Base-by-base conservation (phyloP, 2,113 vertebrate genomes). In the Rhagologus leucostigma region DNA sequence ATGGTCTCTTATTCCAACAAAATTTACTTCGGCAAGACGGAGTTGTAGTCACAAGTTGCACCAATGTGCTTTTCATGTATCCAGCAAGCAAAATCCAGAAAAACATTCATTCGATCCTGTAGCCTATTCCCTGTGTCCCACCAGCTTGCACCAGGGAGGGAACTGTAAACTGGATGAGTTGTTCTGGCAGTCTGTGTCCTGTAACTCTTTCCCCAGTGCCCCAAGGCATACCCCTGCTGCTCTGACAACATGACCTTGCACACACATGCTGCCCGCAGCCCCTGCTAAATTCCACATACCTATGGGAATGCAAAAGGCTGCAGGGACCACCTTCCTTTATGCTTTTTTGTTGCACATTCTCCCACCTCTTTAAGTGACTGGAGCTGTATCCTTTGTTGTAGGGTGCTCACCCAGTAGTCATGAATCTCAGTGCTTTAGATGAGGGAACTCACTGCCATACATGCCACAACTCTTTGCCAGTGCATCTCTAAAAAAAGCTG, bases 11-110 rank as follows among this genome's bases (percentile, higher is more conserved):
- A 35, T 52, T 64, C 59, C n/a, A 42, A 41, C 3, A 84, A 53
- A 74, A 92, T 73, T 64, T 65, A 7, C 30, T 90, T 84, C 78
- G 75, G 23, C 39, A 52, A 67, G 63, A 84, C 39, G 59, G 49
- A 83, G 30, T 63, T 84, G 10, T 57, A 75, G 33, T 42, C 60
- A 78, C 35, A 21, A 84, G n/a, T 79, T 82, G 3, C 55, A 63
- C 47, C 0, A 0, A n/a, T 47, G 33, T 37, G 24, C 30, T 84
- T 59, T 35, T 14, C 16, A 6, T 21, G 9, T 59, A 42, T 57
- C 35, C 68, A 80, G 32, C 16, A 53, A 59, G 41, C 17, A 41
- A 74, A 33, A 78, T 63, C 13, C 47, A 79, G 50, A 57, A 81
- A 62, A 84, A 19, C 12, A 7, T 57, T 55, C 3, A 23, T 59